phyloP scores from a whole-genome alignment of 2,888 invertebrate genomes.

The Agrochola circellaris region DNA sequence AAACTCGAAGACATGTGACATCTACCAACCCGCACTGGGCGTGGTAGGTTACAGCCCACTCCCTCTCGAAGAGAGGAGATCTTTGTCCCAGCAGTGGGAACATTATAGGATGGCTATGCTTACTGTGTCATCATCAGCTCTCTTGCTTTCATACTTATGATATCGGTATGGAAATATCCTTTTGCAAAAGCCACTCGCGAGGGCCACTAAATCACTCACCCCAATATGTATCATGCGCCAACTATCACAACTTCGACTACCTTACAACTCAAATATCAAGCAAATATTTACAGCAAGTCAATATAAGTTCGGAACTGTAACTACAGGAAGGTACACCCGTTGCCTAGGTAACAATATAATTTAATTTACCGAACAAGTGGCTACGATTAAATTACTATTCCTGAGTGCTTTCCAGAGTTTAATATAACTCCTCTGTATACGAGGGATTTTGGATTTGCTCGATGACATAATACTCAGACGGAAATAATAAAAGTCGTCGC shows the following conservation, averaged over 20 bases:
- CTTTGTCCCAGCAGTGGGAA: too few relatives aligned
- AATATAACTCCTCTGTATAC: slow-evolving; percentile 55
- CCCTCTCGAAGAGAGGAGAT: too few relatives aligned
- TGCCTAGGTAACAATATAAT: slow-evolving; percentile 63
- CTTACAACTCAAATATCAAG: slow-evolving; percentile 9
- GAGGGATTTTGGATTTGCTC: slow-evolving; percentile 58
- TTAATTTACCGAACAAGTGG: slow-evolving; percentile 65
- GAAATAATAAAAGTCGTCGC: slow-evolving; percentile 79
- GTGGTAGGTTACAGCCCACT: too few relatives aligned
- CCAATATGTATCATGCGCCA: neutral
- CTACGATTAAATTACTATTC: slow-evolving; percentile 64
- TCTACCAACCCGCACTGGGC: too few relatives aligned
- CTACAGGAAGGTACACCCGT: slow-evolving; percentile 30
- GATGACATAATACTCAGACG: slow-evolving; percentile 68
- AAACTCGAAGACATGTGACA: too few relatives aligned
- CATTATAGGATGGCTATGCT: too few relatives aligned
- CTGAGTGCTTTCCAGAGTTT: slow-evolving; percentile 65
- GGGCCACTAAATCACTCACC: neutral
- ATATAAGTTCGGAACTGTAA: slow-evolving; percentile 54
- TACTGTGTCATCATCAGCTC: neutral
- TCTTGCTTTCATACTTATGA: neutral
- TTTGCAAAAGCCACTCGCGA: neutral
- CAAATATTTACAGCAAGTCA: slow-evolving; percentile 40
- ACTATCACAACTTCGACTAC: neutral
- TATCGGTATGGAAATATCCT: neutral